These are phyloP conservation scores for Tipula helvola DNA, from an alignment of 2,888 invertebrate genomes.

Conservation along the genomic window DNA sequence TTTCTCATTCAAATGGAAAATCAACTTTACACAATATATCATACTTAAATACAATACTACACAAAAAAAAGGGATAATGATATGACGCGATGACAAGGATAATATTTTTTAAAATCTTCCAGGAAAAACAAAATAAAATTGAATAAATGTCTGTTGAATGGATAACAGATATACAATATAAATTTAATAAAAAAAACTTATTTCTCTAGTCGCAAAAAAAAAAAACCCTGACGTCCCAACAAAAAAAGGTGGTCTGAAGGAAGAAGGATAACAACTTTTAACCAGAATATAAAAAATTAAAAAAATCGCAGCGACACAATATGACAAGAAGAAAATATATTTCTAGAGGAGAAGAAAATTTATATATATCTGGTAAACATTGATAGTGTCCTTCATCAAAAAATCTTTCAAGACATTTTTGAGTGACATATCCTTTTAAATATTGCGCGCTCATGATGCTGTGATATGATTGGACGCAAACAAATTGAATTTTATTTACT, in stretches of 20 bases:
- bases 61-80: neutral
- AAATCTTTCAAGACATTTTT: neutral
- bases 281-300: neutral
- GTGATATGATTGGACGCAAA: neutral
- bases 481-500: neutral
- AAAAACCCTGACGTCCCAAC: neutral
- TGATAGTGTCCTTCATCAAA: conserved; percentile 4
- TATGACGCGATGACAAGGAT: conserved; percentile 4
- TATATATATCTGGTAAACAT: neutral
- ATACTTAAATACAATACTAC: neutral
- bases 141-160: neutral
- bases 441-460: neutral
- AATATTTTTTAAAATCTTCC: neutral
- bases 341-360: neutral
- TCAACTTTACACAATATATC: neutral
- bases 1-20: neutral
- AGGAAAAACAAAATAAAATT: conserved; percentile 4
- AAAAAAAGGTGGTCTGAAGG: neutral
- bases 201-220: neutral
- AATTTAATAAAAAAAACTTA: neutral
- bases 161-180: neutral
- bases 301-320: neutral
- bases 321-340: neutral
- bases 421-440: neutral
- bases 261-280: conserved; percentile 4